Evolutionary conservation across 2,113 vertebrate species (phyloP).

Genomic region (Myotis brandtii): DNA sequence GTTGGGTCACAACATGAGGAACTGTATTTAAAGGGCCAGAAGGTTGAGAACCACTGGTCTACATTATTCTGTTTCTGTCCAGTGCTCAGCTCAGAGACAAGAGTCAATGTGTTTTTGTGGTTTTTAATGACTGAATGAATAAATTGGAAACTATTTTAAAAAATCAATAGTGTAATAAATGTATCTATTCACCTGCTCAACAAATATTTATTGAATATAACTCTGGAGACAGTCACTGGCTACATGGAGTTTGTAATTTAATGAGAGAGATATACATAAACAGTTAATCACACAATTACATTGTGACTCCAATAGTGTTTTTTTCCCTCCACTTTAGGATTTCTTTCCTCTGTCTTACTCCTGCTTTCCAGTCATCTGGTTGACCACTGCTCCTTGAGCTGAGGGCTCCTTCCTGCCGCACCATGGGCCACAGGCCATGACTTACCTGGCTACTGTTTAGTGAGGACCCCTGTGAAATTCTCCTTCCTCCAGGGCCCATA

Average conservation of each 20-base stretch:
- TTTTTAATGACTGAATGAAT: neutral
- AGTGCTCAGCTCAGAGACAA: neutral
- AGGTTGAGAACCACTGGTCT: too few species aligned
- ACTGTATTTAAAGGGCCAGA: too few species aligned
- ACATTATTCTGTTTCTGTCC: neutral
- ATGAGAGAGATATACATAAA: neutral
- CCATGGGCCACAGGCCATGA: accelerated
- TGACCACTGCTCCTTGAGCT: neutral
- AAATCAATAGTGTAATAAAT: neutral
- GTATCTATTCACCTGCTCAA: neutral
- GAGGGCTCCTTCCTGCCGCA: neutral
- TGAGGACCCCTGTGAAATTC: neutral
- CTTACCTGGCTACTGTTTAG: neutral
- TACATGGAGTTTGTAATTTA: neutral
- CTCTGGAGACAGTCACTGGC: neutral
- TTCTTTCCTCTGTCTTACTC: neutral
- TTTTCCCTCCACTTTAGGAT: neutral
- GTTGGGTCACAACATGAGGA: too few species aligned
- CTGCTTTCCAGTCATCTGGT: neutral
- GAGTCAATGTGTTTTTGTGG: neutral
- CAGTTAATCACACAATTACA: neutral
- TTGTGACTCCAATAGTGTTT: neutral
- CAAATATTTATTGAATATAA: neutral
- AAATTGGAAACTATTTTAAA: neutral
- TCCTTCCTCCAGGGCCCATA: neutral